These are phyloP conservation scores for Oscheius onirici DNA, from an alignment of 2,888 invertebrate genomes.

Conservation along the genomic window DNA sequence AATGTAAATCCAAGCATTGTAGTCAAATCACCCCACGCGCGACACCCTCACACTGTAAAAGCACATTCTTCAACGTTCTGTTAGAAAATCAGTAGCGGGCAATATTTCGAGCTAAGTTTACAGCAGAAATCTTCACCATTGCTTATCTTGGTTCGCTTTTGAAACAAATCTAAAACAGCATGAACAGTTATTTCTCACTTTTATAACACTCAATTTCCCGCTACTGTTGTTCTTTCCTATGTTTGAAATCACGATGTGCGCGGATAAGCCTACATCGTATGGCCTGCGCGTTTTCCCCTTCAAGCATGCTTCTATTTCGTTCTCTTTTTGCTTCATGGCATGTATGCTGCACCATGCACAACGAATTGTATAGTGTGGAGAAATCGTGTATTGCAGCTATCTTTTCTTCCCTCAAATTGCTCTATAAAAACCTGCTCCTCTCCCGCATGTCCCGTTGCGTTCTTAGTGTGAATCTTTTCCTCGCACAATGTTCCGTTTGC, in stretches of 20 bases:
- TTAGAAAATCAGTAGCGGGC: conserved; percentile 12
- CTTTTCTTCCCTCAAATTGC: not conserved
- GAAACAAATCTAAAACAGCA: not conserved
- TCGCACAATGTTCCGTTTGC: not conserved
- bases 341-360: conserved; percentile 15
- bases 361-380: conserved; percentile 19
- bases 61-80: conserved; percentile 6
- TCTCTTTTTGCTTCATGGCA: not conserved
- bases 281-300: conserved; percentile 1
- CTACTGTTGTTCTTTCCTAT: conserved; percentile 16
- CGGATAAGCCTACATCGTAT: conserved; percentile 4
- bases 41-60: conserved; percentile 25
- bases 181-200: not conserved
- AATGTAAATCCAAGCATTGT: conserved; percentile 81
- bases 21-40: conserved; percentile 33
- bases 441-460: conserved; percentile 31
- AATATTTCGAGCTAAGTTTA: not conserved
- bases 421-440: not conserved
- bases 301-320: not conserved
- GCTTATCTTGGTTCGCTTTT: conserved; percentile 18
- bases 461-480: conserved; percentile 10
- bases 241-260: conserved; percentile 10
- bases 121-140: conserved; percentile 3
- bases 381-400: conserved; percentile 20
- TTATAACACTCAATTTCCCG: conserved; percentile 6